phyloP scores from a whole-genome alignment of 1,140 invertebrate species.

The Bemisia tabaci region DNA sequence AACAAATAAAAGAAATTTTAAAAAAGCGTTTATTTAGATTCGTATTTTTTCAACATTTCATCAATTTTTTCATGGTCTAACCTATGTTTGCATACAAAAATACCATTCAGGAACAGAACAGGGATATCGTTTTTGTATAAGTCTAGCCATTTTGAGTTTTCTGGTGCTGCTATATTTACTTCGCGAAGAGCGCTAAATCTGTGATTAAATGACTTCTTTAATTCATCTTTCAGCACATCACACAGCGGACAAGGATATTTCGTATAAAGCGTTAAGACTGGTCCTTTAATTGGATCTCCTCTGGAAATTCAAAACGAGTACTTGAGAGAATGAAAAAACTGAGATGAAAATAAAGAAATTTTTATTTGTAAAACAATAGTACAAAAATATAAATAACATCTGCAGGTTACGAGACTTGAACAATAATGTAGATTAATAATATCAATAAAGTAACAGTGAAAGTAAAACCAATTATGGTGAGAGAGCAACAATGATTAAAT shows the following conservation, averaged over 20 bases:
- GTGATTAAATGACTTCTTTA: slow-evolving; percentile 43
- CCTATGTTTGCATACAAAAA: slow-evolving; percentile 70
- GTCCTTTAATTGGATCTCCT: slow-evolving; percentile 19
- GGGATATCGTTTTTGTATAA: slow-evolving; percentile 78
- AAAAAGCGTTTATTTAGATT: too few relatives aligned
- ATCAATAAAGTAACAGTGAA: too few relatives aligned
- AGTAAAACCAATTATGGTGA: too few relatives aligned
- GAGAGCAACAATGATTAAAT: too few relatives aligned
- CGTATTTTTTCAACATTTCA: slow-evolving; percentile 30
- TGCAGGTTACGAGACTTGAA: too few relatives aligned
- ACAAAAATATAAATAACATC: too few relatives aligned
- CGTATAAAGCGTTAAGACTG: slow-evolving; percentile 60
- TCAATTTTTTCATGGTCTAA: slow-evolving; percentile 43
- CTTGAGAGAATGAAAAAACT: background rate
- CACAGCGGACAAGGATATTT: slow-evolving; percentile 68
- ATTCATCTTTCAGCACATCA: slow-evolving; percentile 56
- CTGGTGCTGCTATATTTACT: slow-evolving; percentile 57
- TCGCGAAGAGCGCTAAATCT: slow-evolving; percentile 42
- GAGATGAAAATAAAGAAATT: background rate
- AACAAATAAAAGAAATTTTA: too few relatives aligned
- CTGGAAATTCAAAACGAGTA: background rate
- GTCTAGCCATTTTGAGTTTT: slow-evolving; percentile 53
- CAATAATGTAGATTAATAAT: too few relatives aligned
- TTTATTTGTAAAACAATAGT: too few relatives aligned
- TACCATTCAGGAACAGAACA: slow-evolving; percentile 67